These are phyloP conservation scores for Platycheirus albimanus DNA, from an alignment of 2,888 invertebrate genomes.

Conservation along the genomic window DNA sequence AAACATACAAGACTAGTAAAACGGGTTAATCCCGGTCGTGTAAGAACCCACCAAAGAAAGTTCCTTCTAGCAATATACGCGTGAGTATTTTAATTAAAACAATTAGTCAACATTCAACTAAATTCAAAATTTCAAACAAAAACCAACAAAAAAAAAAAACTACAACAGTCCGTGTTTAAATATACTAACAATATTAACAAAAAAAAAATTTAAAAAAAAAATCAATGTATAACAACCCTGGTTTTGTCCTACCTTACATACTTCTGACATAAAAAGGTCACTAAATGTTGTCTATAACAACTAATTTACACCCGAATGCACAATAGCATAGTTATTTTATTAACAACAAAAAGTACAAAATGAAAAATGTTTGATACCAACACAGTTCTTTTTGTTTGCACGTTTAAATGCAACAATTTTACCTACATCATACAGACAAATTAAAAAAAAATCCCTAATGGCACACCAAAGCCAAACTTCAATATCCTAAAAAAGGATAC, in stretches of 20 bases:
- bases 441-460: conserved; percentile 20
- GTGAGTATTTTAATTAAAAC: conserved; percentile 85
- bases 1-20: conserved; percentile 99
- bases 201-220: conserved; percentile 7
- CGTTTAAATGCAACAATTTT: conserved; percentile 60
- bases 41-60: conserved; percentile 99
- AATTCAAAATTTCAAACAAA: conserved; percentile 55
- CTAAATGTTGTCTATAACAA: conserved; percentile 66
- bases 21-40: conserved; percentile 97
- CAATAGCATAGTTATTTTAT: conserved; percentile 63
- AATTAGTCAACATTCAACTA: conserved; percentile 38
- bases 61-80: conserved; percentile 99
- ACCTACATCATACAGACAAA: conserved; percentile 15
- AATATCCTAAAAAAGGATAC: conserved; percentile 29
- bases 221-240: conserved; percentile 58
- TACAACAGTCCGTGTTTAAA: conserved; percentile 55
- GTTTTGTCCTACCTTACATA: conserved; percentile 60
- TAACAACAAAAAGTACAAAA: conserved; percentile 11
- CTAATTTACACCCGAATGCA: conserved; percentile 66
- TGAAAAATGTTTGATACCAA: conserved; percentile 4
- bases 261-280: conserved; percentile 62
- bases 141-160: conserved; percentile 29
- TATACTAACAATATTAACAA: conserved; percentile 52
- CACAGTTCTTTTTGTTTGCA: conserved; percentile 56
- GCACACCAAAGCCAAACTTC: conserved; percentile 19